Base-by-base conservation (phyloP, 2,888 invertebrate genomes). In the Polydrusus tereticollis region DNA sequence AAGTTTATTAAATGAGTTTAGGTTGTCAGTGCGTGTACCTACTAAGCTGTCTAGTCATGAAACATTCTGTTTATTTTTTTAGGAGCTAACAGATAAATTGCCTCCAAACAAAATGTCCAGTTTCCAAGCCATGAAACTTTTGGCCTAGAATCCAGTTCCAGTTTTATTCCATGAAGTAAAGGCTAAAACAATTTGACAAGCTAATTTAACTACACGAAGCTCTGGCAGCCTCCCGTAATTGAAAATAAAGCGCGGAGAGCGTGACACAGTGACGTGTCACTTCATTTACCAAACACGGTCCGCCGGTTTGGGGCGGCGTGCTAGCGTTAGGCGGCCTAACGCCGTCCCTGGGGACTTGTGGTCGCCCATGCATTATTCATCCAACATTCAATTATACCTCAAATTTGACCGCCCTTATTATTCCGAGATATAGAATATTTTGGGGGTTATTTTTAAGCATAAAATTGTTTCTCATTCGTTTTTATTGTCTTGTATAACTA, bases 381-480 rank as follows among this genome's bases (percentile, higher is more conserved):
- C 78, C 80, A 82, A 82, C 82, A 84, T 85, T 85, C 85, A 85
- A 85, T 85, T 85, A 85, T 85, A 83, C 82, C 83, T 82, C 81
- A 82, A 83, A 85, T 84, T 78, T 80, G 74, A 75, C 77, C 72
- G 70, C 43, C 59, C 69, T 69, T 69, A 72, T 74, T 74, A 77
- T 76, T 76, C 74, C 50, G 45, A 68, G 43, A 72, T 69, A 72
- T 55, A 43, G 43, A 14, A 55, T 12, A 47, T 64, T 68, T 72
- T 52, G 45, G 26, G 41, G 55, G 23, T 66, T 60, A 68, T 23
- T 59, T 71, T 69, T 71, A 71, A 71, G 60, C 65, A 71, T 66
- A 66, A 71, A 66, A 71, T 66, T 71, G 71, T 23, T 38, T 23
- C 50, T 60, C 20, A 20, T 21, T 23, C 10, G n/a, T 26, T 18